phyloP scores from a whole-genome alignment of 2,797 vertebrate genomes.

The Natrix natrix region DNA sequence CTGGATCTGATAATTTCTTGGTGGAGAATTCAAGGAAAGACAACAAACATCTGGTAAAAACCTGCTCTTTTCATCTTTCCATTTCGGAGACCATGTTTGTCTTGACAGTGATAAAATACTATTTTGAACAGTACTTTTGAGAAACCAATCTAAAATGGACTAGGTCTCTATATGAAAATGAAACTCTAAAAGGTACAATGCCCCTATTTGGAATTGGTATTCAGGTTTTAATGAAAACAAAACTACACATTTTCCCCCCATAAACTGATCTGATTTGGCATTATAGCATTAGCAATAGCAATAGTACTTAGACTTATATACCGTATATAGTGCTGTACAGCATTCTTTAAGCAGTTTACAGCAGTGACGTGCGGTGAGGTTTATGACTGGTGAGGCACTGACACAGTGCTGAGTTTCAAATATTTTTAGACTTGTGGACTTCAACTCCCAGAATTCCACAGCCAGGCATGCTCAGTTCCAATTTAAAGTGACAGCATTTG shows the following conservation, averaged over 20 bases:
- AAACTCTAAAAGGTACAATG: neutral
- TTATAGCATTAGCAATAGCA: neutral
- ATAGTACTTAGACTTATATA: too few species aligned
- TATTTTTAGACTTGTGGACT: too few species aligned
- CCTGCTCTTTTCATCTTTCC: neutral
- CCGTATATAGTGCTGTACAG: too few species aligned
- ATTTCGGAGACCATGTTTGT: neutral
- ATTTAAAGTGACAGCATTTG: too few species aligned
- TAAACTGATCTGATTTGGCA: neutral
- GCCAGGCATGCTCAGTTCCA: too few species aligned
- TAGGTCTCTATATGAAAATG: neutral
- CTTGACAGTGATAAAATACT: neutral
- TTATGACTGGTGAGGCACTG: too few species aligned
- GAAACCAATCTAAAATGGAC: neutral
- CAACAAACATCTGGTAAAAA: neutral
- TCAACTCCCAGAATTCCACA: too few species aligned
- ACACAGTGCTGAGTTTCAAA: too few species aligned
- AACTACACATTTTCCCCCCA: neutral
- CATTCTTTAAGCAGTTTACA: too few species aligned
- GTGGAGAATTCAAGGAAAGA: neutral
- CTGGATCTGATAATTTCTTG: neutral
- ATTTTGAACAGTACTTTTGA: neutral
- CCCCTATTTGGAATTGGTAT: neutral
- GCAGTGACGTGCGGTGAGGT: too few species aligned
- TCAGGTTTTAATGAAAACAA: neutral